A percentile compares a stretch with the other conserved stretches of the same genome.
phyloP scores from a whole-genome alignment of 2,797 vertebrate genomes.

The Spinus olivaceus region DNA sequence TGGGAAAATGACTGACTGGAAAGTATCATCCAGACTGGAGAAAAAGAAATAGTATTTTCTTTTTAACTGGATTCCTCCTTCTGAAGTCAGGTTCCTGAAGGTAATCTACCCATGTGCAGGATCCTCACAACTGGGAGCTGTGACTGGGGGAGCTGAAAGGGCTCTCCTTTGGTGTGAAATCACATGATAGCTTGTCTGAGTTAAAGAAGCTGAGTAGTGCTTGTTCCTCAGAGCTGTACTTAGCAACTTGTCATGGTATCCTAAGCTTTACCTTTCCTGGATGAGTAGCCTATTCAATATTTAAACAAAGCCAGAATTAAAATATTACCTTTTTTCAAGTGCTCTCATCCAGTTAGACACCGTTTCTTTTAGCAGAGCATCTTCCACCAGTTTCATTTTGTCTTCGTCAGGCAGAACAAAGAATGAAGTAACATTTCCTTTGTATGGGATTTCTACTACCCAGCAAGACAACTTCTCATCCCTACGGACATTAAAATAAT shows the following conservation, averaged over 20 bases:
- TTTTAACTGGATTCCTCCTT: background rate
- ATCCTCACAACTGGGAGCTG: background rate
- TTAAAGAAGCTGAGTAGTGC: background rate
- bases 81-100: background rate
- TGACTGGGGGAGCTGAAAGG: background rate
- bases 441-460: slow-evolving; percentile 80
- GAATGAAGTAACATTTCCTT: slow-evolving; percentile 56
- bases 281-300: background rate
- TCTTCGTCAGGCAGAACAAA: slow-evolving; percentile 82
- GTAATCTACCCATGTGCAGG: fast-evolving
- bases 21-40: background rate
- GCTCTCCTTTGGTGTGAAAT: background rate
- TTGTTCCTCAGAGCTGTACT: background rate
- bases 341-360: slow-evolving; percentile 70
- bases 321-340: background rate
- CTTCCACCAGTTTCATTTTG: slow-evolving; percentile 78
- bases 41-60: background rate
- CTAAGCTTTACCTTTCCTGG: background rate
- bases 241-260: background rate
- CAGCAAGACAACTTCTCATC: slow-evolving; percentile 74
- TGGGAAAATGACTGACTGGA: background rate
- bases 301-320: background rate
- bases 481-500: slow-evolving; percentile 57
- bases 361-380: slow-evolving; percentile 69
- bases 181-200: background rate